phyloP scores from a whole-genome alignment of 2,888 invertebrate species.

The Elegia similella region DNA sequence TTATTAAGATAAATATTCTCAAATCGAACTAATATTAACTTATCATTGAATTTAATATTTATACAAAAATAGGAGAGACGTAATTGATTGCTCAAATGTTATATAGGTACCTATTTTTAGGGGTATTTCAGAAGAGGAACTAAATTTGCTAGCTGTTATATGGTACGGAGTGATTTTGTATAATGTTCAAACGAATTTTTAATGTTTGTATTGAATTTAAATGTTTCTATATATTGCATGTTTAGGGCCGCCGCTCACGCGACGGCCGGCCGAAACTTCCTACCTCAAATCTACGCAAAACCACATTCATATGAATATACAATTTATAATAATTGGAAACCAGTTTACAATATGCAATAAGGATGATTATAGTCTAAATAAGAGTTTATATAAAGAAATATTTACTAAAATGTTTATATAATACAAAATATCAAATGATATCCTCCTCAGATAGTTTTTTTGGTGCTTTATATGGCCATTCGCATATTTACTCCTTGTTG shows the following conservation, averaged over 20 bases:
- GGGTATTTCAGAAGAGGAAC: conserved; percentile 73
- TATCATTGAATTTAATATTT: conserved; percentile 77
- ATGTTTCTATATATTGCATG: conserved; percentile 40
- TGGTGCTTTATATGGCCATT: conserved; percentile 74
- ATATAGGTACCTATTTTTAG: conserved; percentile 78
- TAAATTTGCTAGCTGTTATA: conserved; percentile 77
- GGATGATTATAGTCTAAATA: conserved; percentile 67
- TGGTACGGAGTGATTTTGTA: conserved; percentile 71
- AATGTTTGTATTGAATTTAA: conserved; percentile 58
- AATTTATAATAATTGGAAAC: conserved; percentile 64
- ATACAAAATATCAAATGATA: conserved; percentile 63
- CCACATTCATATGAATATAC: conserved; percentile 61
- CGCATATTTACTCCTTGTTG: conserved; percentile 72
- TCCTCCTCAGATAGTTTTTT: conserved; percentile 61
- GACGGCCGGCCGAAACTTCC: conserved; percentile 61
- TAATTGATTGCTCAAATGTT: conserved; percentile 81
- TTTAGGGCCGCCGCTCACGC: conserved; percentile 21
- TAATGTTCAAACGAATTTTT: conserved; percentile 77
- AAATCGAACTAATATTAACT: conserved; percentile 65
- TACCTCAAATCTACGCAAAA: conserved; percentile 77
- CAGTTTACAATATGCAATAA: conserved; percentile 72
- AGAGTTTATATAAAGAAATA: conserved; percentile 78
- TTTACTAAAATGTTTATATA: conserved; percentile 73
- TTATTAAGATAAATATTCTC: conserved; percentile 53
- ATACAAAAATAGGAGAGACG: conserved; percentile 77